These are phyloP conservation scores for Heliocidaris tuberculata DNA, from an alignment of 35 echinoderm and acorn worm genomes.

Conservation along the genomic window DNA sequence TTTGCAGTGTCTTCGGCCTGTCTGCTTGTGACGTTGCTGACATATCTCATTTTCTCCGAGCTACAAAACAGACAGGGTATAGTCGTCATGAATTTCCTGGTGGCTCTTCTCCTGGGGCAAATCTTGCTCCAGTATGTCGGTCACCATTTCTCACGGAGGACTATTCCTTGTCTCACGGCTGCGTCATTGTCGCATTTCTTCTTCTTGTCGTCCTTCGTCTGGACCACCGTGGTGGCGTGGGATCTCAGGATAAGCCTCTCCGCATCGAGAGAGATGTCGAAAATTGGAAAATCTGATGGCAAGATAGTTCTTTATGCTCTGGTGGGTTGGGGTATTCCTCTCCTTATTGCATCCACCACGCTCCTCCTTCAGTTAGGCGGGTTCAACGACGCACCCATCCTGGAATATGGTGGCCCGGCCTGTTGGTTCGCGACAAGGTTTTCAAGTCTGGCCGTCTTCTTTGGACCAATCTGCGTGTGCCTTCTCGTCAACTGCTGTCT, in stretches of 20 bases:
- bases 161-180: not conserved
- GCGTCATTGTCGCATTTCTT: conserved; percentile 8
- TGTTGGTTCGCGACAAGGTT: not conserved
- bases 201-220: conserved; percentile 14
- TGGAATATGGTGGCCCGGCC: not conserved
- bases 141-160: not conserved
- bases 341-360: not conserved
- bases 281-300: not conserved
- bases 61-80: conserved; percentile 16
- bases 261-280: not conserved
- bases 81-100: conserved; percentile 7
- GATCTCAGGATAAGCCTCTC: conserved; percentile 1
- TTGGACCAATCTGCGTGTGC: not conserved
- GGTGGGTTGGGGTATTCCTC: not conserved
- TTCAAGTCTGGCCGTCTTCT: not conserved
- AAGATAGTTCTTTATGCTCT: not conserved
- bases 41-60: not conserved
- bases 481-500: not conserved
- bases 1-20: not conserved
- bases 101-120: conserved; percentile 16
- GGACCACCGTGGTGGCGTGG: conserved; percentile 17
- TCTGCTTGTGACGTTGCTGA: not conserved
- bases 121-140: conserved; percentile 21
- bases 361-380: not conserved
- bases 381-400: not conserved